Base-by-base conservation (phyloP, 1,140 invertebrate species). In the Batillaria attramentaria region DNA sequence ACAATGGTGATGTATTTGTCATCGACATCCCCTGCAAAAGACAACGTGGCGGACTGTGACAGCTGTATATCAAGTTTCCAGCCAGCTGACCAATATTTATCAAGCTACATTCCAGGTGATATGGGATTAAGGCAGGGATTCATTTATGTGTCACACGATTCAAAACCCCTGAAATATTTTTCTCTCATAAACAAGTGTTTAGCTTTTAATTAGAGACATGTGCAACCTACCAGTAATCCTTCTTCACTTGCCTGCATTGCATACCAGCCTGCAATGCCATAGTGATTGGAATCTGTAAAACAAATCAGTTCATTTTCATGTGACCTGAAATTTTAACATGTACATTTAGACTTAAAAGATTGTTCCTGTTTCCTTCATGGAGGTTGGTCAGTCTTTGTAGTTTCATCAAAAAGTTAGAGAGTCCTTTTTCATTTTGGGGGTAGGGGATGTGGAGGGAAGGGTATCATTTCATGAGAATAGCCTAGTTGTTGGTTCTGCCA, bases 1-100 rank as follows among this genome's bases (percentile, higher is more conserved):
- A 93, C 65, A 98, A 88, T 0, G 97, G 97, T n/a, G 96, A 97
- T 0, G 97, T 97, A 87, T 98, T 98, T 3, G 97, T 98, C 87
- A 97, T 97, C 28, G 94, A 94, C 91, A 98, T 94, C 5, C 97
- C 97, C 92, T 93, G 81, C 60, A 89, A 89, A 65, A 65, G 65
- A 78, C 41, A 72, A 4, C 10, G 5, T 28, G 20, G 3, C 13
- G 13, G 43, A 43, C 4, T 13, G 43, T 4, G 8, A 3, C 37
- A 72, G 6, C 39, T 28, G n/a, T 42, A 50, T 33, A 70, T 20
- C 18, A 70, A 39, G 24, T 10, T 37, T 18, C 8, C 35, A 24
- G 20, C n/a, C 18, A n/a, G 10, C 18, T 16, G 31, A 43, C 18
- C 18, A 13, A 50, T n/a, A 72, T 46, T 37, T n/a, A 43, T 20